Evolutionary conservation across 1,140 invertebrate genomes (phyloP).

Genomic region (Drosophila paulistorum): DNA sequence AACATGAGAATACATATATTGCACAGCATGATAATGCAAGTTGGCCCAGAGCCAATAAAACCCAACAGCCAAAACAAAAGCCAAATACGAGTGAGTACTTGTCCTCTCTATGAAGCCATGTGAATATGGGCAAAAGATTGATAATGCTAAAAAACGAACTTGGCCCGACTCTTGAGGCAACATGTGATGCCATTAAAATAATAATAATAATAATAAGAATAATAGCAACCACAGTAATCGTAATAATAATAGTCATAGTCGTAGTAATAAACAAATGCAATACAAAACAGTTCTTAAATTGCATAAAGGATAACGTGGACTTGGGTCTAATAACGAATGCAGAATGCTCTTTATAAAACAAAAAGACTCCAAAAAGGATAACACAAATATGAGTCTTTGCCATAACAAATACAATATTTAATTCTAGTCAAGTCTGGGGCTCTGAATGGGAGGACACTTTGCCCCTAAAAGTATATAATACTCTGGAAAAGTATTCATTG

Average conservation of each 20-base stretch:
- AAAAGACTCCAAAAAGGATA: too few relatives aligned
- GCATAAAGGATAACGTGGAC: conserved; percentile 11
- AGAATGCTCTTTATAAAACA: neutral
- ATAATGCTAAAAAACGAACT: conserved; percentile 41
- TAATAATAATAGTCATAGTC: conserved; percentile 42
- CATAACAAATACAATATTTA: too few relatives aligned
- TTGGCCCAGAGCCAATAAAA: conserved; percentile 47
- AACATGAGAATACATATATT: conserved; percentile 25
- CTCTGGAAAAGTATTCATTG: too few relatives aligned
- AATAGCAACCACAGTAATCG: conserved; percentile 14
- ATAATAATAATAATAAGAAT: conserved; percentile 41
- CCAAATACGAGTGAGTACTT: neutral
- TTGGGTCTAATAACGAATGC: neutral
- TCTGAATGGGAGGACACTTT: too few relatives aligned
- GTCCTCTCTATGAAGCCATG: conserved; percentile 13
- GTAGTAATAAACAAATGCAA: conserved; percentile 28
- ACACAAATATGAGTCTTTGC: too few relatives aligned
- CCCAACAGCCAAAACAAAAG: neutral
- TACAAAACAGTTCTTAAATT: conserved; percentile 40
- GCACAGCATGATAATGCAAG: conserved; percentile 63
- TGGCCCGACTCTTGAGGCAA: conserved; percentile 32
- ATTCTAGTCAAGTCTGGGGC: too few relatives aligned
- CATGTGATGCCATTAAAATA: conserved; percentile 52
- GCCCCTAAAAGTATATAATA: too few relatives aligned
- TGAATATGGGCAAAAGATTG: conserved; percentile 41